A percentile compares a stretch with the other conserved stretches of the same genome.
Evolutionary conservation across 2,113 vertebrate species (phyloP).

Genomic region (Prochilodus magdalenae): DNA sequence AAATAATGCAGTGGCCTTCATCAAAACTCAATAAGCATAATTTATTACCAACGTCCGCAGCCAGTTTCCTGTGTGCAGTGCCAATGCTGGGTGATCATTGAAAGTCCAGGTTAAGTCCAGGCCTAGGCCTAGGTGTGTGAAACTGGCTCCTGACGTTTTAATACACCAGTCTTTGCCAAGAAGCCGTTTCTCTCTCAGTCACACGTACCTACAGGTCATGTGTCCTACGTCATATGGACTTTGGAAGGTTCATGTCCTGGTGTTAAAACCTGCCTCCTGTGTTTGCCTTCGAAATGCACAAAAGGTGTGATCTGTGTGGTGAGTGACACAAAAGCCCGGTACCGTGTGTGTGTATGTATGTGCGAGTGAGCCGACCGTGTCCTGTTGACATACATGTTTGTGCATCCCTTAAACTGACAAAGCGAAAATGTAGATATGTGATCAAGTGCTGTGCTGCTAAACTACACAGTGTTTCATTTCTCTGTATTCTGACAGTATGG

Average conservation of each 20-base stretch:
- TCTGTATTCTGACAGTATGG: conserved; percentile 46
- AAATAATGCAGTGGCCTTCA: conserved; percentile 76
- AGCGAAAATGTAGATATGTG: conserved; percentile 66
- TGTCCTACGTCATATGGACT: conserved; percentile 23
- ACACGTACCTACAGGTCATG: conserved; percentile 11
- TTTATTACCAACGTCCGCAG: conserved; percentile 56
- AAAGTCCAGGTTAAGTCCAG: background rate
- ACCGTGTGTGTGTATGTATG: conserved; percentile 17
- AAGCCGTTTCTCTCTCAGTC: conserved; percentile 47
- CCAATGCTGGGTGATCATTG: background rate
- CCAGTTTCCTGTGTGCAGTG: background rate
- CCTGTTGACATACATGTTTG: conserved; percentile 73
- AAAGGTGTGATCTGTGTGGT: conserved; percentile 81
- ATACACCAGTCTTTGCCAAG: conserved; percentile 54
- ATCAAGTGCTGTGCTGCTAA: conserved; percentile 65
- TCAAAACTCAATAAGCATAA: conserved; percentile 58
- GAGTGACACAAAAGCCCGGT: conserved; percentile 71
- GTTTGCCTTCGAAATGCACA: conserved; percentile 91
- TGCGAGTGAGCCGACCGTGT: conserved; percentile 64
- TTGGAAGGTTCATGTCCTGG: conserved; percentile 75
- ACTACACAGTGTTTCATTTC: conserved; percentile 62
- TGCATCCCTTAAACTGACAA: conserved; percentile 62
- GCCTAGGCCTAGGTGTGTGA: background rate
- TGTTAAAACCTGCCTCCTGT: conserved; percentile 81
- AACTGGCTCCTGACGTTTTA: conserved; percentile 39